These are phyloP conservation scores for Hetaerina titia DNA, from an alignment of 2,888 invertebrate genomes.

Conservation along the genomic window DNA sequence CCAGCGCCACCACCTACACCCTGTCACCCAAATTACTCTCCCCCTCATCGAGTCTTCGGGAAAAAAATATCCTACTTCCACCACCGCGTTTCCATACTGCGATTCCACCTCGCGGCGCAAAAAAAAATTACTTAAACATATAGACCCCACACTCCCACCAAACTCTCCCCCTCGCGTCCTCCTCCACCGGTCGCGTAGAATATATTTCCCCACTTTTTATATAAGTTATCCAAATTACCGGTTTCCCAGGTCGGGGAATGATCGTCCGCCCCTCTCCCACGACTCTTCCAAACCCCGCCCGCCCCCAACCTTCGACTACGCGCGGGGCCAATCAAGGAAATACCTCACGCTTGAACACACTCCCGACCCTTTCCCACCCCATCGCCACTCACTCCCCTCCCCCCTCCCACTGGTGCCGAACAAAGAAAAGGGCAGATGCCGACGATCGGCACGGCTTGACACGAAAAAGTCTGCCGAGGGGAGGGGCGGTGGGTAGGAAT, in stretches of 20 bases:
- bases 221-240: conserved; percentile 53
- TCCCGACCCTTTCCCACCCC: conserved; percentile 68
- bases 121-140: too few species aligned
- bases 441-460: conserved; percentile 74
- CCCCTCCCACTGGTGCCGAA: conserved; percentile 75
- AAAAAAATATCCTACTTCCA: neutral
- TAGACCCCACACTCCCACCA: too few species aligned
- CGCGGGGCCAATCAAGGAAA: conserved; percentile 75
- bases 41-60: too few species aligned
- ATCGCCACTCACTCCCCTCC: conserved; percentile 70
- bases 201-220: neutral
- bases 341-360: conserved; percentile 74
- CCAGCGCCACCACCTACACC: too few species aligned
- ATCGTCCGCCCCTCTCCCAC: neutral
- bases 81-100: neutral
- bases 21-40: too few species aligned
- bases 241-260: conserved; percentile 1
- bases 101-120: neutral
- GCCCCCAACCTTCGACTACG: neutral
- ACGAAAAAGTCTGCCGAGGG: conserved; percentile 72
- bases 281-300: neutral
- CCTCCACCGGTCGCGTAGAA: neutral
- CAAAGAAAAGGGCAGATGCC: conserved; percentile 76
- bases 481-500: neutral
- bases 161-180: neutral